These are phyloP conservation scores for Equus przewalskii DNA, from an alignment of 2,113 vertebrate genomes.

Conservation along the genomic window DNA sequence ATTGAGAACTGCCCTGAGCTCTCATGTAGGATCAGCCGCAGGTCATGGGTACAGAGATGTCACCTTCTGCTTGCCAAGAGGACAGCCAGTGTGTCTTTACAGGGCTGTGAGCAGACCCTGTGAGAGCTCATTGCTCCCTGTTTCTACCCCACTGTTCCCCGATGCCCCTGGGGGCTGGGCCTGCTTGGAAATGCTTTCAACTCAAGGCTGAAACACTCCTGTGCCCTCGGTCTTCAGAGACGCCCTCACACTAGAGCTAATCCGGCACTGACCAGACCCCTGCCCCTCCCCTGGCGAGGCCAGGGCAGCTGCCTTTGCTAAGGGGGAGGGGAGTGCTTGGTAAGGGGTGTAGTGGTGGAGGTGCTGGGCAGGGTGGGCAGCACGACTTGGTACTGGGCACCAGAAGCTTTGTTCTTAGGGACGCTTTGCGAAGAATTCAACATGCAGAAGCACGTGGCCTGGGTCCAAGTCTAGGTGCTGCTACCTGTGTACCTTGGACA, in stretches of 20 bases:
- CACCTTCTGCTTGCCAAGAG: neutral
- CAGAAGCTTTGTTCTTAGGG: neutral
- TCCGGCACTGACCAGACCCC: accelerated
- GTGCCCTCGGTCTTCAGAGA: neutral
- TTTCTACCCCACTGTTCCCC: neutral
- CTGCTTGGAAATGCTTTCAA: neutral
- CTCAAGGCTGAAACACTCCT: neutral
- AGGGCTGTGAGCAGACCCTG: neutral
- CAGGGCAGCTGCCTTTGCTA: neutral
- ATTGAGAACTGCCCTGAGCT: neutral
- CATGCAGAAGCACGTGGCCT: neutral
- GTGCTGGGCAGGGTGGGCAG: neutral
- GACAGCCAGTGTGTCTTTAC: neutral
- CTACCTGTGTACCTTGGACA: neutral
- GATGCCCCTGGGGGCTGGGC: too few relatives aligned
- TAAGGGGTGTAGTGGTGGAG: neutral
- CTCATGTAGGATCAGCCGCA: neutral
- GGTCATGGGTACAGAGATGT: neutral
- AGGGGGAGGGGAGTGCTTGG: neutral
- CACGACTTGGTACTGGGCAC: neutral
- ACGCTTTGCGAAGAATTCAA: neutral
- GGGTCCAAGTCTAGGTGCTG: neutral
- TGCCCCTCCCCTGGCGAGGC: too few relatives aligned
- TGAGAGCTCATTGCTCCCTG: neutral
- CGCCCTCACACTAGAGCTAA: neutral